Percentiles rank a stretch among this genome's conserved stretches.
Evolutionary conservation across 92 coral and sea anemone species (phyloP).

Genomic region (Siderastrea siderea): DNA sequence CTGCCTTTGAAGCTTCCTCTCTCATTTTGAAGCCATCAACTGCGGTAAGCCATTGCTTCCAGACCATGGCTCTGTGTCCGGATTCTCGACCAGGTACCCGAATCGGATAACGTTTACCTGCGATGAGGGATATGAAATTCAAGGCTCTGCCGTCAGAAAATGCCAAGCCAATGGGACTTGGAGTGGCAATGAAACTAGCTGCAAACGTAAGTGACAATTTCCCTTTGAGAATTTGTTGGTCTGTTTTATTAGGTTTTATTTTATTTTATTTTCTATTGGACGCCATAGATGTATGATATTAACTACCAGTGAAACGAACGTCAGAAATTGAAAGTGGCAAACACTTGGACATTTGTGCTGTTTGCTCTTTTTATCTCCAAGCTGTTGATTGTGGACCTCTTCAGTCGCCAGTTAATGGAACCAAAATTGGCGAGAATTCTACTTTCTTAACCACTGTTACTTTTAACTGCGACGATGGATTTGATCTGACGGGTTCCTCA

Average conservation of each 20-base stretch:
- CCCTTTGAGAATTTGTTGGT: neutral
- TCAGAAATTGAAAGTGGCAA: neutral
- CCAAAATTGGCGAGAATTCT: slow-evolving; percentile 41
- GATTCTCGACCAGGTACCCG: slow-evolving; percentile 36
- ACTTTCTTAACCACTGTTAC: slow-evolving; percentile 24
- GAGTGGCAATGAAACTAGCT: slow-evolving; percentile 65
- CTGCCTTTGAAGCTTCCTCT: slow-evolving; percentile 53
- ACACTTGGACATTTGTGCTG: neutral
- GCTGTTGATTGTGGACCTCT: slow-evolving; percentile 74
- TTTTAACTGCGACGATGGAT: slow-evolving; percentile 63
- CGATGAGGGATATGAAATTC: slow-evolving; percentile 56
- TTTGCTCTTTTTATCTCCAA: neutral
- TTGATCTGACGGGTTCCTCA: slow-evolving; percentile 47
- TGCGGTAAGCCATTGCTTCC: slow-evolving; percentile 47
- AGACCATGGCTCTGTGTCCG: slow-evolving; percentile 44
- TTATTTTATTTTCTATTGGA: neutral
- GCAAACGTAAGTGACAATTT: slow-evolving; percentile 46
- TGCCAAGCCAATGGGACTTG: slow-evolving; percentile 75
- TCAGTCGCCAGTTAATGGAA: slow-evolving; percentile 59
- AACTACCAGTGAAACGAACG: neutral
- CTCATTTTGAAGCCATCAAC: slow-evolving; percentile 60
- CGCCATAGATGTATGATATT: neutral
- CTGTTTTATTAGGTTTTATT: neutral
- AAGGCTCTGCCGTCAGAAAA: slow-evolving; percentile 52
- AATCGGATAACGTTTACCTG: slow-evolving; percentile 37